Evolutionary conservation across 2,797 vertebrate species (phyloP), one percentile per base, ranked within the genome.

Genomic region (Syngnathus rostellatus): DNA sequence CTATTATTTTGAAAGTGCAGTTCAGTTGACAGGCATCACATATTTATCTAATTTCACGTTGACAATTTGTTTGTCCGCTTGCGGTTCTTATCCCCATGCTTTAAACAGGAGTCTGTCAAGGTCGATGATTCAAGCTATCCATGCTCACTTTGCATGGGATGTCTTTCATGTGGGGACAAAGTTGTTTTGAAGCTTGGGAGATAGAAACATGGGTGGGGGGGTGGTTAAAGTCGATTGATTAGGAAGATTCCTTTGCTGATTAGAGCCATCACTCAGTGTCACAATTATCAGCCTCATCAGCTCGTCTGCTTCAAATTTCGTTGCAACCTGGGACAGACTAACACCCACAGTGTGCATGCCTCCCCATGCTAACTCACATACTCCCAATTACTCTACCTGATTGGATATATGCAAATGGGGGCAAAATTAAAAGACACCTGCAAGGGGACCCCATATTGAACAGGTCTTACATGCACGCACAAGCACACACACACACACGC

Each of bases 261-360:
- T 91, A 89, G 87, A 91, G 75, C 87, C 88, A 92, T 92, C 91
- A 91, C 85, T 92, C 91, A 92, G 82, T 91, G 89, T 92, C 91
- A 90, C 86, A 82, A 88, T 90, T 89, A 90, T 91, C 90, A 83
- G 85, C 88, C 86, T 87, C 85, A 90, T 90, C 90, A 87, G 88
- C 85, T 87, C 72, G 66, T 85, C 87, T 83, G 79, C 79, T 67
- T 74, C 74, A 46, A 50, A 80, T 86, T 89, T 86, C 79, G 78
- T 74, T 75, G 76, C 75, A 85, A 88, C 84, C 81, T 66, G 76
- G 85, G 75, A 85, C 72, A 70, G 72, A 78, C 81, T 70, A 66
- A 75, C 71, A 70, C 71, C 82, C 80, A 81, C 63, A 68, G 62
- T 66, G 69, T 61, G 62, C 63, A 63, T 54, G 69, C 63, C 66